Evolutionary conservation across 2,888 invertebrate species (phyloP).

Genomic region (Lomographa bimaculata): DNA sequence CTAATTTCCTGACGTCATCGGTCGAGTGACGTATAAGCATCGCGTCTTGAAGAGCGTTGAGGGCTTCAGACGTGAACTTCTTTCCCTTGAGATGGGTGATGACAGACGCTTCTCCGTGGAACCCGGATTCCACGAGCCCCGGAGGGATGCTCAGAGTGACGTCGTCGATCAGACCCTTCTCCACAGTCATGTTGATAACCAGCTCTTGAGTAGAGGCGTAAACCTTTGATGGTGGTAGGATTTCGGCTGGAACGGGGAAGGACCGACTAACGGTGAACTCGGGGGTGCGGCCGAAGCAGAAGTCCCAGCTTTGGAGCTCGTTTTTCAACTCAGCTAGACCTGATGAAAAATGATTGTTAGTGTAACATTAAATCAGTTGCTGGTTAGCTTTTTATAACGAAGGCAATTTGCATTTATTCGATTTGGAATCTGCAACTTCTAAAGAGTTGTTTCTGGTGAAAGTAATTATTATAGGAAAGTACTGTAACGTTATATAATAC

Average conservation of each 20-base stretch:
- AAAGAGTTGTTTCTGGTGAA: no score
- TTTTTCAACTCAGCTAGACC: conserved; percentile 88
- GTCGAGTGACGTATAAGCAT: conserved; percentile 66
- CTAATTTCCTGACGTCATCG: conserved; percentile 62
- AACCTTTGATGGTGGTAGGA: conserved; percentile 68
- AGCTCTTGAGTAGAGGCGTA: conserved; percentile 77
- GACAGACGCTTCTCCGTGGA: conserved; percentile 86
- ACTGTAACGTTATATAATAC: no score
- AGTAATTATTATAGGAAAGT: no score
- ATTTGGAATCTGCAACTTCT: no score
- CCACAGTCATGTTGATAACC: conserved; percentile 85
- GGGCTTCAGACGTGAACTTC: conserved; percentile 85
- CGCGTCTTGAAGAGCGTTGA: conserved; percentile 83
- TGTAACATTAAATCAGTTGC: no score
- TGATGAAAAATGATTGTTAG: conserved; percentile 45
- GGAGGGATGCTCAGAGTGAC: conserved; percentile 86
- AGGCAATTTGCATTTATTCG: no score
- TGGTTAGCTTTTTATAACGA: no score
- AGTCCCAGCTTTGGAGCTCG: conserved; percentile 91
- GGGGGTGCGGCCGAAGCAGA: conserved; percentile 95
- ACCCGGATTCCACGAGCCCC: conserved; percentile 83
- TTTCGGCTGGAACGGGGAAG: conserved; percentile 83
- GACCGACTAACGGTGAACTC: conserved; percentile 89
- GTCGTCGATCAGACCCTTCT: conserved; percentile 86
- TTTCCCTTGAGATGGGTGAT: conserved; percentile 86